Evolutionary conservation across 2,888 invertebrate genomes (phyloP).

Genomic region (Mesorhabditis sp.): DNA sequence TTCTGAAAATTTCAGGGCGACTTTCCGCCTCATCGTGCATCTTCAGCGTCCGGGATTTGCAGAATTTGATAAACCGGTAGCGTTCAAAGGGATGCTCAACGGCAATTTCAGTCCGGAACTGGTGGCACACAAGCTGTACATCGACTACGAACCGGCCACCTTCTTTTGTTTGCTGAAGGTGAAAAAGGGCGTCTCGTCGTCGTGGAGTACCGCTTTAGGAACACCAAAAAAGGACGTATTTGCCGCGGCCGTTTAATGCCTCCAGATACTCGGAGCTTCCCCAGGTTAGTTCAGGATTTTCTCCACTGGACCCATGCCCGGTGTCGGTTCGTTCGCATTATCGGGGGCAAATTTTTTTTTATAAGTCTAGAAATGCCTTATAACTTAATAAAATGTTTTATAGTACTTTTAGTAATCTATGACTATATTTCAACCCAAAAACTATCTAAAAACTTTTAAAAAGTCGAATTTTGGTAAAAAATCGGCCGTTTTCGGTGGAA

Average conservation of each 20-base stretch:
- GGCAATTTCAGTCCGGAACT: slow-evolving; percentile 25
- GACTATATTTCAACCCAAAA: too few species aligned
- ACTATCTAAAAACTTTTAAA: too few species aligned
- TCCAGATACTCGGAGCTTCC: background rate
- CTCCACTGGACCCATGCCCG: background rate
- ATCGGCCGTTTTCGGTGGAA: too few species aligned
- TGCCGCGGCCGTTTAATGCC: background rate
- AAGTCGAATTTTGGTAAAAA: too few species aligned
- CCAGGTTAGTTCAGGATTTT: background rate
- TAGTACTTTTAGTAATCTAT: too few species aligned
- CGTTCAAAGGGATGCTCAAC: background rate
- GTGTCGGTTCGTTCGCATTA: too few species aligned
- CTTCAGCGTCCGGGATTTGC: background rate
- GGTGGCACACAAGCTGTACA: slow-evolving; percentile 36
- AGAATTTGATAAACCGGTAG: background rate
- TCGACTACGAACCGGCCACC: slow-evolving; percentile 33
- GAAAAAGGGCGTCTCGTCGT: background rate
- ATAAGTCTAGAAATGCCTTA: too few species aligned
- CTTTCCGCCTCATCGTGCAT: slow-evolving; percentile 10
- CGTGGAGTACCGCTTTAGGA: background rate
- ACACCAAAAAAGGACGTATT: background rate
- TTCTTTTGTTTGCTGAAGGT: slow-evolving; percentile 37
- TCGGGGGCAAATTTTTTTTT: too few species aligned
- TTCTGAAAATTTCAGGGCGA: slow-evolving; percentile 1
- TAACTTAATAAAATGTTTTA: too few species aligned